Evolutionary conservation across 2,113 vertebrate species (phyloP).

Genomic region (Pseudolaguvia tuberculata): DNA sequence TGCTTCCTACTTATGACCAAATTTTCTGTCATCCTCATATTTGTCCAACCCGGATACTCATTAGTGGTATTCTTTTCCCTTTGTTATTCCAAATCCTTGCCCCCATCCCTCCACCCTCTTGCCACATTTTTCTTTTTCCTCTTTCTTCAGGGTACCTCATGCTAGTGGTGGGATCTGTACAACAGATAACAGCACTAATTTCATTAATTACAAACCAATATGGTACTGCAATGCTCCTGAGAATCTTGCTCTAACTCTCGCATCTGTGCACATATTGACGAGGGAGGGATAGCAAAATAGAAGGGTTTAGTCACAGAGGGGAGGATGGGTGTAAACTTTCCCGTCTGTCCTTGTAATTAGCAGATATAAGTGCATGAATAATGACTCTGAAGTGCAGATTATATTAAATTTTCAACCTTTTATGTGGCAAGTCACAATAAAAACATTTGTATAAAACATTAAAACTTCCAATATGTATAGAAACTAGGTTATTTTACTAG

Average conservation of each 20-base stretch:
- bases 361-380: conserved; percentile 15
- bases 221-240: conserved; percentile 83
- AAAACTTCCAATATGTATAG: too few species aligned
- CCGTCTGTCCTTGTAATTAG: conserved; percentile 38
- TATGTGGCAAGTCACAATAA: neutral
- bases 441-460: too few species aligned
- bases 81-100: conserved; percentile 20
- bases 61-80: conserved; percentile 44
- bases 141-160: conserved; percentile 40
- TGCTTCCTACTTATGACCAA: conserved; percentile 21
- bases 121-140: conserved; percentile 7
- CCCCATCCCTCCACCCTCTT: neutral
- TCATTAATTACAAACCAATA: conserved; percentile 96
- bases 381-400: neutral
- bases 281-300: conserved; percentile 21
- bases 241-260: conserved; percentile 81
- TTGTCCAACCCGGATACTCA: conserved; percentile 41
- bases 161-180: conserved; percentile 72
- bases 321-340: conserved; percentile 11
- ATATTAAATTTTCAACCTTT: conserved; percentile 19
- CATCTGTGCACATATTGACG: conserved; percentile 72
- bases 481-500: too few species aligned
- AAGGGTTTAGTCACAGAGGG: conserved; percentile 21
- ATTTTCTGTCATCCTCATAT: conserved; percentile 42
- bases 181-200: conserved; percentile 92